phyloP scores from a whole-genome alignment of 2,888 invertebrate genomes.

The Phalangium opilio region DNA sequence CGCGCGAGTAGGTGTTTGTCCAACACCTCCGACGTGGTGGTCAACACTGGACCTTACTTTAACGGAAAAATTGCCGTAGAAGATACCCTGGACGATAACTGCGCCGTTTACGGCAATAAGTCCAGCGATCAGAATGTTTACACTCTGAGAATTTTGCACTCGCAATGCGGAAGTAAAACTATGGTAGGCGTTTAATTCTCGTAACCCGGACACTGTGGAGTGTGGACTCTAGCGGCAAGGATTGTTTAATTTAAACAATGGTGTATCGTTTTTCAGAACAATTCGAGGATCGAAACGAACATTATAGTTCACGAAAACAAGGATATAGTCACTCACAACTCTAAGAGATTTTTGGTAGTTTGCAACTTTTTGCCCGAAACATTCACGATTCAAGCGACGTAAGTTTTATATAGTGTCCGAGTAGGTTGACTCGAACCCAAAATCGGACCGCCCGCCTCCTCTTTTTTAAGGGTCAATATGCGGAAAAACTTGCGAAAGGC shows the following conservation, averaged over 20 bases:
- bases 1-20: slow-evolving; percentile 62
- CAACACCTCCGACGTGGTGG: slow-evolving; percentile 64
- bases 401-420: slow-evolving; percentile 31
- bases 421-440: not conserved
- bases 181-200: slow-evolving; percentile 19
- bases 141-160: slow-evolving; percentile 55
- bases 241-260: too few relatives aligned
- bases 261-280: slow-evolving; percentile 43
- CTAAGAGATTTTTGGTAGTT: slow-evolving; percentile 57
- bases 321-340: slow-evolving; percentile 65
- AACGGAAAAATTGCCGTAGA: slow-evolving; percentile 61
- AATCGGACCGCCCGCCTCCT: not conserved
- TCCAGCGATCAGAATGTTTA: slow-evolving; percentile 54
- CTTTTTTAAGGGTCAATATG: not conserved
- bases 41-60: slow-evolving; percentile 64
- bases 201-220: too few relatives aligned
- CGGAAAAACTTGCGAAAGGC: too few relatives aligned
- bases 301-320: slow-evolving; percentile 68
- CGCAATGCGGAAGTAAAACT: slow-evolving; percentile 48
- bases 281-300: slow-evolving; percentile 62
- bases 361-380: slow-evolving; percentile 69
- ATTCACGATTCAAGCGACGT: slow-evolving; percentile 59
- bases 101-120: slow-evolving; percentile 57
- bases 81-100: slow-evolving; percentile 41
- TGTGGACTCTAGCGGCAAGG: too few relatives aligned